These are phyloP conservation scores for Euphonia xanthogaster DNA, from an alignment of 2,797 vertebrate species.

Conservation along the genomic window DNA sequence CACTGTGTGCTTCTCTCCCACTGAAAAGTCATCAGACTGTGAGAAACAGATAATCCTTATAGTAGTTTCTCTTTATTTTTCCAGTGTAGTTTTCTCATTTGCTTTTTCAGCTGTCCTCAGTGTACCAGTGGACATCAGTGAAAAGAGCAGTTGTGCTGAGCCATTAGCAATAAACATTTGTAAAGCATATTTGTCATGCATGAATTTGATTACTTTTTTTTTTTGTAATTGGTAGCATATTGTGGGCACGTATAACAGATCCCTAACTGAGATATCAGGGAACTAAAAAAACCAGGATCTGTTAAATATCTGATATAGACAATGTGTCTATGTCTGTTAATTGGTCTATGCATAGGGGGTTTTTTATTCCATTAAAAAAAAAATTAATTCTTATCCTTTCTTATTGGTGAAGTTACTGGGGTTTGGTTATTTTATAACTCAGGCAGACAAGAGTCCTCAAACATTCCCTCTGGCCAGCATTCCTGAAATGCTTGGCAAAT, in stretches of 20 bases:
- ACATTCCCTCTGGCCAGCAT: neutral
- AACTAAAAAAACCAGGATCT: neutral
- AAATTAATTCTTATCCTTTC: neutral
- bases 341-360: neutral
- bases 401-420: neutral
- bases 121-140: neutral
- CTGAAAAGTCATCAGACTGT: neutral
- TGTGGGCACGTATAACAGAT: neutral
- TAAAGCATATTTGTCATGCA: neutral
- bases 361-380: accelerated
- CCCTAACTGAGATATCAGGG: neutral
- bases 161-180: neutral
- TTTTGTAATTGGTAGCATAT: neutral
- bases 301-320: neutral
- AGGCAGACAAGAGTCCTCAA: neutral
- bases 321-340: neutral
- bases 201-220: neutral
- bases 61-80: neutral
- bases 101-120: neutral
- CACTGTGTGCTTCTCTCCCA: neutral
- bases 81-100: neutral
- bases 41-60: neutral
- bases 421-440: neutral
- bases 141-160: neutral
- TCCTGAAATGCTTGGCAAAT: neutral